These are phyloP conservation scores for Scaptomyza hsui DNA, from an alignment of 1,140 invertebrate species.

Conservation along the genomic window DNA sequence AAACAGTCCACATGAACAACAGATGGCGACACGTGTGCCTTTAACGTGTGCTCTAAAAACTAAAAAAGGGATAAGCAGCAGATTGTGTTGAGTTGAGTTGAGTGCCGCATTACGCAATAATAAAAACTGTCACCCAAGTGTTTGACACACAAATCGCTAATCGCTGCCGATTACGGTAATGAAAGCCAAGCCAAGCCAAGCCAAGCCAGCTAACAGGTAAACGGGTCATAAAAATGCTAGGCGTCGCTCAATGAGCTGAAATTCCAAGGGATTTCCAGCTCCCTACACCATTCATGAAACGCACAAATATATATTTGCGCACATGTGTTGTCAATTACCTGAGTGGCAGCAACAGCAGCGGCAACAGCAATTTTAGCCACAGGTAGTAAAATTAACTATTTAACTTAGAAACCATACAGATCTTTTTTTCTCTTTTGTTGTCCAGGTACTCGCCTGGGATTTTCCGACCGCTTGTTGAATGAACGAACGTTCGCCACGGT, in stretches of 20 bases:
- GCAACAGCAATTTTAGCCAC: not conserved
- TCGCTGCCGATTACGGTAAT: no score
- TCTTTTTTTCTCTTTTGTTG: no score
- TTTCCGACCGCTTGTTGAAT: conserved; percentile 50
- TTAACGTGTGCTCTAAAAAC: conserved; percentile 8
- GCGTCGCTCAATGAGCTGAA: conserved; percentile 58
- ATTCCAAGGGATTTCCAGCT: conserved; percentile 66
- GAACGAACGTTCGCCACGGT: no score
- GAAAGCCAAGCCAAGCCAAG: no score
- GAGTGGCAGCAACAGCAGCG: not conserved
- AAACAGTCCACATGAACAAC: not conserved
- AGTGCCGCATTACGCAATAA: conserved; percentile 61
- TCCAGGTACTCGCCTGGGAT: conserved; percentile 14
- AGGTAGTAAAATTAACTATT: conserved; percentile 28
- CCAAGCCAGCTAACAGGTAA: no score
- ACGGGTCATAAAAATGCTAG: not conserved
- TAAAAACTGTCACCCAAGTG: conserved; percentile 56
- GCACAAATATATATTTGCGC: conserved; percentile 10
- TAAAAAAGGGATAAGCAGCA: conserved; percentile 4
- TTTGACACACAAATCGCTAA: not conserved
- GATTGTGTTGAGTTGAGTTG: not conserved
- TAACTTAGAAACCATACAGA: no score
- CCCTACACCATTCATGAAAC: conserved; percentile 61
- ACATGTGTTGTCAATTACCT: conserved; percentile 74
- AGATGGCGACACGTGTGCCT: conserved; percentile 31